Evolutionary conservation across 2,888 invertebrate species (phyloP).

Genomic region (Mythimna pallens): DNA sequence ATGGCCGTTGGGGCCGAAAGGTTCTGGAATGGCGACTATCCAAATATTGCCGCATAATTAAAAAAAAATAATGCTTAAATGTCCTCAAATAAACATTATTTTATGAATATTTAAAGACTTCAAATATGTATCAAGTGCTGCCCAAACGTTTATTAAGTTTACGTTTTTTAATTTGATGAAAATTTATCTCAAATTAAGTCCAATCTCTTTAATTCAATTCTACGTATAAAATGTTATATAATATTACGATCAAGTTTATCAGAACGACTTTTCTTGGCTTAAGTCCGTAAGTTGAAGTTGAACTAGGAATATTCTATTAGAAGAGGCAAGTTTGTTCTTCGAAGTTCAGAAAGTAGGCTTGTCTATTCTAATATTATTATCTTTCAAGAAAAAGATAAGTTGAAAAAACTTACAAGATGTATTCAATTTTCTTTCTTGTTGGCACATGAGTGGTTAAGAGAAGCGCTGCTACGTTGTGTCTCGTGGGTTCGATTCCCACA

Average conservation of each 20-base stretch:
- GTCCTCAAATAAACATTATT: not conserved
- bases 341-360: slow-evolving; percentile 56
- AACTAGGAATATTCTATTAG: slow-evolving; percentile 63
- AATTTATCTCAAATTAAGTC: slow-evolving; percentile 33
- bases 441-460: too few relatives aligned
- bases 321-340: slow-evolving; percentile 54
- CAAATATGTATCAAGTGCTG: slow-evolving; percentile 42
- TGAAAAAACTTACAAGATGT: slow-evolving; percentile 14
- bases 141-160: slow-evolving; percentile 30
- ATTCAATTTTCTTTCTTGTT: slow-evolving; percentile 11
- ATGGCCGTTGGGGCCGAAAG: too few relatives aligned
- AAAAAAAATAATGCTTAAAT: not conserved
- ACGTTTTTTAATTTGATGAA: slow-evolving; percentile 43
- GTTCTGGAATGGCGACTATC: too few relatives aligned
- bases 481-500: too few relatives aligned
- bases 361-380: slow-evolving; percentile 40
- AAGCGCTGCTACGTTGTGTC: too few relatives aligned
- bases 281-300: slow-evolving; percentile 55
- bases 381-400: slow-evolving; percentile 27
- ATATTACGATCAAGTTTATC: slow-evolving; percentile 37
- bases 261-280: slow-evolving; percentile 41
- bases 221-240: slow-evolving; percentile 25
- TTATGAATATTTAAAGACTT: slow-evolving; percentile 24
- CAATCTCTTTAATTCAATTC: slow-evolving; percentile 26
- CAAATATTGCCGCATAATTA: too few relatives aligned